Conservation (phyloP, 2,797 vertebrate genomes). For the Decapterus maruadsi region DNA sequence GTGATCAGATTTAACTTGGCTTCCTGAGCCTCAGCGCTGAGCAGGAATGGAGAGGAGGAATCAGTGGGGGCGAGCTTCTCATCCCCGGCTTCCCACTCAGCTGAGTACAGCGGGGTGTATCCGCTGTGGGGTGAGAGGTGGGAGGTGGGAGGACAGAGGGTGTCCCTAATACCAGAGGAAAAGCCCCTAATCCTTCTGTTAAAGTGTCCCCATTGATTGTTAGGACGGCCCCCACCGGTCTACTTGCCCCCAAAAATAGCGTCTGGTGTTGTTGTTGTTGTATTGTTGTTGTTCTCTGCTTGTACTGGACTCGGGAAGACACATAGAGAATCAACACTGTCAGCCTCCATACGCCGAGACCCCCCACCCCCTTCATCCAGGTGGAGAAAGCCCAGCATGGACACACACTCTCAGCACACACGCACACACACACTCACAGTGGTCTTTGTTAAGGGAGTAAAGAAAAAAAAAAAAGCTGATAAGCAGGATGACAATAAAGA, state of each 20-base stretch:
- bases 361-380: conserved; percentile 12
- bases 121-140: conserved; percentile 58
- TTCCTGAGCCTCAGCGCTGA: conserved; percentile 39
- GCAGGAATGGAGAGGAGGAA: conserved; percentile 44
- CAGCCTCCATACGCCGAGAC: conserved; percentile 5
- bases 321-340: neutral
- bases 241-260: conserved; percentile 46
- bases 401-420: conserved; percentile 18
- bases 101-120: conserved; percentile 42
- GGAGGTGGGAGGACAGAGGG: conserved; percentile 68
- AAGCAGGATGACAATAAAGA: conserved; percentile 79
- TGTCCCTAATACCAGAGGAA: conserved; percentile 79
- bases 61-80: conserved; percentile 43
- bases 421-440: conserved; percentile 1
- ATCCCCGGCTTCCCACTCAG: conserved; percentile 38
- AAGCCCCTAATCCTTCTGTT: conserved; percentile 78
- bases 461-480: conserved; percentile 68
- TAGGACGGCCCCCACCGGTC: conserved; percentile 13
- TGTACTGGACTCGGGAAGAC: conserved; percentile 17
- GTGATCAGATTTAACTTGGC: conserved; percentile 40
- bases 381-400: conserved; percentile 39
- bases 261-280: conserved; percentile 40
- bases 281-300: conserved; percentile 59
- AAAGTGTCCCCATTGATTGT: conserved; percentile 69
- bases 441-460: conserved; percentile 63